A percentile compares a stretch with the other conserved stretches of the same genome.
phyloP scores from a whole-genome alignment of 2,113 vertebrate species.

The Narcine bancroftii region DNA sequence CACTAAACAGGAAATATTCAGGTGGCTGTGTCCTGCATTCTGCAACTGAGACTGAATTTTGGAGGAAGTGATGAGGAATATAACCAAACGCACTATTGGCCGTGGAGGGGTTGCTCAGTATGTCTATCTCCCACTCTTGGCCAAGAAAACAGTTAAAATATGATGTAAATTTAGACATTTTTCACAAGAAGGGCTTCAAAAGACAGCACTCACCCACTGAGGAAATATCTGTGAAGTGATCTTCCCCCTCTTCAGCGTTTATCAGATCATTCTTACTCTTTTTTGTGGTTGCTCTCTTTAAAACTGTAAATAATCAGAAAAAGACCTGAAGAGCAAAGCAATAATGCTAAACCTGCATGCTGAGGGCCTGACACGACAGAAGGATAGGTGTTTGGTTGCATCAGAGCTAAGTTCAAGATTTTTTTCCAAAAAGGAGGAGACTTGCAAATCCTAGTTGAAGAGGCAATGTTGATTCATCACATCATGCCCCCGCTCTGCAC shows the following conservation, averaged over 20 bases:
- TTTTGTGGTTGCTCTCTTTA: slow-evolving; percentile 82
- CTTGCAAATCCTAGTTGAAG: background rate
- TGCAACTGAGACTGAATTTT: too few relatives aligned
- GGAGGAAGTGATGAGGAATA: too few relatives aligned
- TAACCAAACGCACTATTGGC: too few relatives aligned
- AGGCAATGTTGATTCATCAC: background rate
- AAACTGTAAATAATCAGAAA: slow-evolving; percentile 56
- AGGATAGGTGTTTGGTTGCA: background rate
- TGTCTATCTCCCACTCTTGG: background rate
- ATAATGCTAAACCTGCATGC: background rate
- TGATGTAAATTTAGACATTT: too few relatives aligned
- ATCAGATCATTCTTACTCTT: slow-evolving; percentile 91
- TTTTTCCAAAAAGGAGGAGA: background rate
- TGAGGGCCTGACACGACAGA: background rate
- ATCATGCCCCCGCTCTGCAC: background rate
- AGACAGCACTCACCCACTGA: slow-evolving; percentile 76
- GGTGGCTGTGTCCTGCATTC: too few relatives aligned
- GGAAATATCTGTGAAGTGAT: slow-evolving; percentile 88
- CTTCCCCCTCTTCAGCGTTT: slow-evolving; percentile 87
- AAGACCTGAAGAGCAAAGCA: background rate
- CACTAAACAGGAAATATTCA: too few relatives aligned
- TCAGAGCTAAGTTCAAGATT: background rate
- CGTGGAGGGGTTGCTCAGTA: too few relatives aligned
- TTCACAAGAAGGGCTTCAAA: background rate
- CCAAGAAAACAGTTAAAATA: too few relatives aligned